phyloP scores from a whole-genome alignment of 1,140 invertebrate species.

The Eueides isabella region DNA sequence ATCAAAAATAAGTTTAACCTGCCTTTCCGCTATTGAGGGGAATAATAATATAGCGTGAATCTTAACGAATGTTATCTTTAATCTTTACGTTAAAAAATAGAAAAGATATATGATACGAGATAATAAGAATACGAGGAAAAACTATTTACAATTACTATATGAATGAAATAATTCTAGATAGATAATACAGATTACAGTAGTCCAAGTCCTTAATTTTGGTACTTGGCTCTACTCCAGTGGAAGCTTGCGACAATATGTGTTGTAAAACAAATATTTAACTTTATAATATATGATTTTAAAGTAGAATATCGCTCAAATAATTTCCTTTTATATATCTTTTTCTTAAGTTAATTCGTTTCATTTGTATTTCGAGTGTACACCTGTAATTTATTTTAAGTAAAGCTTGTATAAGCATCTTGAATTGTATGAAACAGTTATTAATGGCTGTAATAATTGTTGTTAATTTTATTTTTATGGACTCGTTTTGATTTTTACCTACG shows the following conservation, averaged over 20 bases:
- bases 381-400: not conserved
- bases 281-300: not conserved
- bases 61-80: too few species aligned
- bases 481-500: too few species aligned
- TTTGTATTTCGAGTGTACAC: not conserved
- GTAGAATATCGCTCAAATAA: not conserved
- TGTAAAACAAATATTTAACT: not conserved
- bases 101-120: not conserved
- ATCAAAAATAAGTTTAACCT: too few species aligned
- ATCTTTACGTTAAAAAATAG: not conserved
- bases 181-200: conserved; percentile 7
- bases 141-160: not conserved
- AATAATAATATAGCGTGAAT: too few species aligned
- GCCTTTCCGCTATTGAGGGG: too few species aligned
- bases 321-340: not conserved
- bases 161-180: conserved; percentile 3
- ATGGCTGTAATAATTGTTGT: not conserved
- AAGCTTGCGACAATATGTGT: not conserved
- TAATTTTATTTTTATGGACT: too few species aligned
- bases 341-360: conserved; percentile 2
- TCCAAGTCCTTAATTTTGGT: conserved; percentile 1
- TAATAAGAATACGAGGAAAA: not conserved
- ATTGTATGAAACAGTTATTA: not conserved
- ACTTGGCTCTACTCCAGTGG: not conserved
- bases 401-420: not conserved